Base-by-base conservation (phyloP, 2,797 vertebrate species). In the Delichon dasypus region DNA sequence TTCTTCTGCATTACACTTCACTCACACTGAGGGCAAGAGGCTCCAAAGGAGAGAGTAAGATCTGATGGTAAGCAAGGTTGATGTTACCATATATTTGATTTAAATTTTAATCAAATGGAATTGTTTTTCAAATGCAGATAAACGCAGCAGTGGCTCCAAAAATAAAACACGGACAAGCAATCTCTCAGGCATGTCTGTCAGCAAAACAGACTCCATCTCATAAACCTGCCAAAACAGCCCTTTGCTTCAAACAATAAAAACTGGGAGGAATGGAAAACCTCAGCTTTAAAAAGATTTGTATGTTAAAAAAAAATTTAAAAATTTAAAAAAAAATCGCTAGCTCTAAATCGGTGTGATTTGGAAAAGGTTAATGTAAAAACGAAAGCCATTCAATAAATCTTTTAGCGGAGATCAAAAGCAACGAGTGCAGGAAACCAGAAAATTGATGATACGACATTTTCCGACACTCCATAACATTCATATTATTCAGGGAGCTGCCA, bases 381-480 rank as follows among this genome's bases (percentile, higher is more conserved):
- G 34, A 90, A 94, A 96, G 65, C 45, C 62, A n/a, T 94, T 93
- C 85, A 85, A 94, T 94, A 96, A 94, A 94, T 96, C 90, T 95
- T 96, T 89, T 90, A 72, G 92, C 34, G 88, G 67, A 95, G 94
- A 97, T 98, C 94, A 96, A 97, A 98, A 97, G 84, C 79, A 95
- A 84, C 13, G 73, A 90, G 88, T 61, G 66, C 53, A 94, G 85
- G 90, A 96, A 97, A 93, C 76, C 73, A 87, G 87, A 94, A 96
- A 95, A 92, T 71, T 62, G 81, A 95, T 95, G 94, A 86, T 66
- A 95, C 5, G n/a, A 93, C 72, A 34, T 95, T 81, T 96, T 94
- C 92, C 7, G 4, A 85, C 72, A 71, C 83, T 76, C 68, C 94
- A 48, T 60, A 84, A 93, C 92, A 70, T 77, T 94, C 45, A 2